Conservation (phyloP, 2,113 vertebrate genomes). For the Budorcas taxicolor region DNA sequence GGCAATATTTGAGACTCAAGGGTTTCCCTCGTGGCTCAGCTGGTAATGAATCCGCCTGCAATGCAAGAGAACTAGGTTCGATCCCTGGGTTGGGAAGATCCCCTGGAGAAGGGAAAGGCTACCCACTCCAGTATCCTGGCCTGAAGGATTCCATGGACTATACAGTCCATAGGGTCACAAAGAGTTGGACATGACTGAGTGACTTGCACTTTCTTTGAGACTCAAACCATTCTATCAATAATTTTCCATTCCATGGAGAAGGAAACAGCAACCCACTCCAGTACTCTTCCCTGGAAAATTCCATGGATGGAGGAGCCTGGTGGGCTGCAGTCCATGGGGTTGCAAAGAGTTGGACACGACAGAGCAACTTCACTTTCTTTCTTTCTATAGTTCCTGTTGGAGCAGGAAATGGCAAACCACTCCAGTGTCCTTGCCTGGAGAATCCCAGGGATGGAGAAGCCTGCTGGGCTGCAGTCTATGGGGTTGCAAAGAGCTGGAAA, state of each 20-base stretch:
- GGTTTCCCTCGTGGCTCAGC: not conserved
- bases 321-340: too few relatives aligned
- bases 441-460: too few relatives aligned
- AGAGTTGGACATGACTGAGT: not conserved
- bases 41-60: rapidly evolving
- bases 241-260: not conserved
- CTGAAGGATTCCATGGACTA: not conserved
- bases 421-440: too few relatives aligned
- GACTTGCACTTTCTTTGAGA: not conserved
- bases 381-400: too few relatives aligned
- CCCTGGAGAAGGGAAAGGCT: not conserved
- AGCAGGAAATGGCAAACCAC: too few relatives aligned
- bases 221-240: not conserved
- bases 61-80: not conserved
- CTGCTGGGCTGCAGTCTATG: too few relatives aligned
- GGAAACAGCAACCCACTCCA: too few relatives aligned
- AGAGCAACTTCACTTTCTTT: too few relatives aligned
- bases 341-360: rapidly evolving
- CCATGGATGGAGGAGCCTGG: too few relatives aligned
- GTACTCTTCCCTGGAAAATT: too few relatives aligned
- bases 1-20: not conserved
- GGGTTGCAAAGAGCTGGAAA: too few relatives aligned
- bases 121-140: not conserved
- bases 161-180: not conserved
- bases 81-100: not conserved